phyloP scores from a whole-genome alignment of 2,797 vertebrate genomes.

The Neopelma chrysocephalum region DNA sequence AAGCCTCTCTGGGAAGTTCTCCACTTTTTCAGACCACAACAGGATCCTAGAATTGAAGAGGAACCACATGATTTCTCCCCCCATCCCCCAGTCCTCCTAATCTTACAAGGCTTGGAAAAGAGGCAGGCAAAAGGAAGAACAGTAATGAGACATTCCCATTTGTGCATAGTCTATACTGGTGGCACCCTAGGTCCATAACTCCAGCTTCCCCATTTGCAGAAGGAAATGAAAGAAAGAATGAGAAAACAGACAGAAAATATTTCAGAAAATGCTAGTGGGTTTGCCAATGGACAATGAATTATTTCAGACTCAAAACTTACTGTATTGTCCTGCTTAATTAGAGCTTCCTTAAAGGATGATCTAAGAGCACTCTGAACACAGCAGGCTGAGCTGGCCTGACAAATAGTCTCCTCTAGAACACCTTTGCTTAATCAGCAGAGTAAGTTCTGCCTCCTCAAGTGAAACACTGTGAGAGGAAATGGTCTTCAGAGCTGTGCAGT shows the following conservation, averaged over 20 bases:
- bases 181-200: background rate
- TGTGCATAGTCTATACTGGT: background rate
- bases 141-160: background rate
- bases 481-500: background rate
- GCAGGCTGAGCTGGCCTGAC: background rate
- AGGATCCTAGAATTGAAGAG: background rate
- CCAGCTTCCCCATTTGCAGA: background rate
- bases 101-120: background rate
- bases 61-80: background rate
- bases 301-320: background rate
- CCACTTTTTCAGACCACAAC: background rate
- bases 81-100: background rate
- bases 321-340: background rate
- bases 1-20: background rate
- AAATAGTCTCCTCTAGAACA: background rate
- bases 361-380: background rate
- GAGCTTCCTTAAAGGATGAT: background rate
- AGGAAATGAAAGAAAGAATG: background rate
- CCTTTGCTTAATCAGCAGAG: background rate
- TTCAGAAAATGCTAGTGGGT: background rate
- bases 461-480: background rate
- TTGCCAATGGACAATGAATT: background rate
- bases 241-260: background rate
- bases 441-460: background rate
- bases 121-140: background rate